Evolutionary conservation across 2,888 invertebrate species (phyloP).

Genomic region (Melanostoma mellinum): DNA sequence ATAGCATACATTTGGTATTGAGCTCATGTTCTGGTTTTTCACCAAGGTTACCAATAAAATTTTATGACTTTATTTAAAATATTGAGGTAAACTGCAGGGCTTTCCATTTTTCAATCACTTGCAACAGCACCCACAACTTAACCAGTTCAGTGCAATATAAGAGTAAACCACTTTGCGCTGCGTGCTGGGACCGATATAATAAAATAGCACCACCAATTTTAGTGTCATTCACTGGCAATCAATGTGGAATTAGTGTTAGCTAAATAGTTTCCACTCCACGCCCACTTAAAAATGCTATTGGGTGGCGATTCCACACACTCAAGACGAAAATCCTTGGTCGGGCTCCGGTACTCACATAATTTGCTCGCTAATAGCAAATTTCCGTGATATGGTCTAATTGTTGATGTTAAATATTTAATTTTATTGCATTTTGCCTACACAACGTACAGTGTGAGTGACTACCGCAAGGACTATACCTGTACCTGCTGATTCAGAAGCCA

Average conservation of each 20-base stretch:
- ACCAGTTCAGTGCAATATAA: neutral
- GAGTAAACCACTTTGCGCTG: slow-evolving; percentile 31
- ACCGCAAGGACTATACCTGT: slow-evolving; percentile 23
- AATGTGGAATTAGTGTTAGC: slow-evolving; percentile 68
- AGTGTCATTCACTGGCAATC: slow-evolving; percentile 64
- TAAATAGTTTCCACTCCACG: slow-evolving; percentile 63
- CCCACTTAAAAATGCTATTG: slow-evolving; percentile 37
- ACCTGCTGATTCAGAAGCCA: slow-evolving; percentile 1
- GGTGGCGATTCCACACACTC: neutral
- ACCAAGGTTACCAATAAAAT: slow-evolving; percentile 46
- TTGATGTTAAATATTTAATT: slow-evolving; percentile 70
- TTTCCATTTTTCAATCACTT: slow-evolving; percentile 45
- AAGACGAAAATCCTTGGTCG: neutral
- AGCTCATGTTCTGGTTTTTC: slow-evolving; percentile 32
- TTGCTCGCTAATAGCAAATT: slow-evolving; percentile 69
- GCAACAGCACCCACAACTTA: neutral
- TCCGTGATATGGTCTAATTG: slow-evolving; percentile 71
- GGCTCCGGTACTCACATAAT: slow-evolving; percentile 49
- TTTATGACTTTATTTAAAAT: slow-evolving; percentile 24
- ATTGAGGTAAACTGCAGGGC: slow-evolving; percentile 43
- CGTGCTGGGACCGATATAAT: slow-evolving; percentile 34
- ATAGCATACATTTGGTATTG: neutral
- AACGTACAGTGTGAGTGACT: slow-evolving; percentile 47
- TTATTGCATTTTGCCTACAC: slow-evolving; percentile 55
- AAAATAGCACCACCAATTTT: slow-evolving; percentile 61